These are phyloP conservation scores for Polydrusus cervinus DNA, from an alignment of 2,888 invertebrate species.

Conservation along the genomic window DNA sequence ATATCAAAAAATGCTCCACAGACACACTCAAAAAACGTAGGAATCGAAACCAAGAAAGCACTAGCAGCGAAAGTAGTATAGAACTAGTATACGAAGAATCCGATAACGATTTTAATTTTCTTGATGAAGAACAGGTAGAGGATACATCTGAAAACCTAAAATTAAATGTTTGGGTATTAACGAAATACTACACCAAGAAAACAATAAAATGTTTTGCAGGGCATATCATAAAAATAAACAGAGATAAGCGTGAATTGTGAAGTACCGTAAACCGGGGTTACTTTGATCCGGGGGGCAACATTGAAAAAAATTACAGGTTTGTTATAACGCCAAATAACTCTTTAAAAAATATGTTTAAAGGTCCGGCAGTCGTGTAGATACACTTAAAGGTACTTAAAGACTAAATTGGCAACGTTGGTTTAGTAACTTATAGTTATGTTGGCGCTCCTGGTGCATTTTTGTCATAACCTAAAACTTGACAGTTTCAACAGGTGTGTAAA, in stretches of 20 bases:
- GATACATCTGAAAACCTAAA: slow-evolving; percentile 32
- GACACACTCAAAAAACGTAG: slow-evolving; percentile 33
- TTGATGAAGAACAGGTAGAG: slow-evolving; percentile 39
- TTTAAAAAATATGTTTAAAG: too few relatives aligned
- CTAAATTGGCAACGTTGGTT: too few relatives aligned
- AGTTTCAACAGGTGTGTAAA: too few relatives aligned
- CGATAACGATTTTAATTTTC: slow-evolving; percentile 27
- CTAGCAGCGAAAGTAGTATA: slow-evolving; percentile 43
- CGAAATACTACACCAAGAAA: slow-evolving; percentile 36
- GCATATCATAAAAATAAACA: slow-evolving; percentile 36
- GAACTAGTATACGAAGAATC: slow-evolving; percentile 9
- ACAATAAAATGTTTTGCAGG: slow-evolving; percentile 33
- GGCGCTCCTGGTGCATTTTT: too few relatives aligned
- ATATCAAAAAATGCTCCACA: slow-evolving; percentile 27
- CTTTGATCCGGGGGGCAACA: too few relatives aligned
- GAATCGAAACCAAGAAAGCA: slow-evolving; percentile 35
- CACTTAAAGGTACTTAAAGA: too few relatives aligned
- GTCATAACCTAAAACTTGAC: too few relatives aligned
- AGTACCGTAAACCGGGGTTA: too few relatives aligned
- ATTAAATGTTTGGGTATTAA: slow-evolving; percentile 42
- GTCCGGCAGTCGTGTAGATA: too few relatives aligned
- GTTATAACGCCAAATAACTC: too few relatives aligned
- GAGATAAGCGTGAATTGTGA: slow-evolving; percentile 35
- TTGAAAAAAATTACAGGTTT: too few relatives aligned
- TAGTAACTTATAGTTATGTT: too few relatives aligned